Evolutionary conservation across 2,113 vertebrate genomes (phyloP), one percentile per base, ranked within the genome.

Genomic region (Thalassoma bifasciatum): DNA sequence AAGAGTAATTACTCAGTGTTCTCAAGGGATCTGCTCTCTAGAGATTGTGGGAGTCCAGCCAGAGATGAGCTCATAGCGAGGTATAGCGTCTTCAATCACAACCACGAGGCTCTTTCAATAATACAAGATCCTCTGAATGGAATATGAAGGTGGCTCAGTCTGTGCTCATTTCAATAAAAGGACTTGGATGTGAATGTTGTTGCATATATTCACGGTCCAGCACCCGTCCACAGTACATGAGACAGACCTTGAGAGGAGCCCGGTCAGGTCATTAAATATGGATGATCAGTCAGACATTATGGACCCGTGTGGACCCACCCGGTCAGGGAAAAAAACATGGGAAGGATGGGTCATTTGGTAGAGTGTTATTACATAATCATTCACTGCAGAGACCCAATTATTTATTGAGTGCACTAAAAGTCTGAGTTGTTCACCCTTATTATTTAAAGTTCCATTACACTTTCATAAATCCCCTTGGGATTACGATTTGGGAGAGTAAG

Each of bases 261-360:
- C 44, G 54, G 44, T 30, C 14, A 13, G 23, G 21, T 82, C 64
- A 82, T 91, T 69, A 89, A 86, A 85, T 82, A 88, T 85, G 62
- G 51, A 89, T 79, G 38, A 16, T 51, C 2, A 69, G 58, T 40
- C 72, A 49, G 82, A 81, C 67, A 82, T n/a, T 50, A 11, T 54
- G 71, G 88, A 75, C 79, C 60, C 61, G 22, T 69, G 46, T 8
- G 51, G 40, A 30, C 49, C 49, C 52, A 37, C 72, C 54, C 63
- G 38, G 22, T 46, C 40, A 54, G 9, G 9, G 57, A 54, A 74
- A 61, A 30, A 30, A 30, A 34, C 30, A 46, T 10, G 37, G 5
- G 5, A 2, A 36, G 44, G 46, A 37, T 16, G 42, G 44, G 23
- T 51, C 4, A 12, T 47, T 53, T 5, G 10, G 21, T 44, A 30